Evolutionary conservation across 2,797 vertebrate species (phyloP), one percentile per base, ranked within the genome.

Genomic region (Acanthopagrus latus): DNA sequence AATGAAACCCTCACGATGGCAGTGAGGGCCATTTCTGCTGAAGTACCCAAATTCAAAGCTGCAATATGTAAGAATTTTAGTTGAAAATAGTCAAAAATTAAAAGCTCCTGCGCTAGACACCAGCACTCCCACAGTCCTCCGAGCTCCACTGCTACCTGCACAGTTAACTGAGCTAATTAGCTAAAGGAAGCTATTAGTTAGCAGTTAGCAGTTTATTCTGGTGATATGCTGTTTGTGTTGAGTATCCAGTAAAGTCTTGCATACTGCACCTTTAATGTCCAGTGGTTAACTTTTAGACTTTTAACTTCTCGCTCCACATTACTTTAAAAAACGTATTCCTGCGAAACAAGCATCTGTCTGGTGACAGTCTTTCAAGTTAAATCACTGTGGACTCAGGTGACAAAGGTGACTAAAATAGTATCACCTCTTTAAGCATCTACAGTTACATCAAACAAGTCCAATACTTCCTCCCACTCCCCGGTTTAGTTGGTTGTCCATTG

Each of bases 381-480:
- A 89, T 87, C 80, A 78, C 73, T 80, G 76, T 80, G 86, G 44
- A 82, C 90, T 91, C 88, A 29, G 82, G 88, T 88, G 90, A 93
- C 92, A 93, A 88, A 88, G 71, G 86, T 85, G 80, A 86, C 89
- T 84, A 91, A 92, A 92, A 92, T 83, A 86, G 89, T 89, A 90
- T 91, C 92, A 91, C 94, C 91, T 93, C 89, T 55, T 55, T 6
- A 52, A 86, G 86, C 87, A 78, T 88, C 87, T 94, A 93, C 88
- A 86, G 91, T 94, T 93, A 93, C 94, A 92, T 88, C 90, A 92
- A 87, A 94, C 94, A 94, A 91, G 93, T 93, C 91, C 91, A 93
- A 92, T 93, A 94, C 94, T 94, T 93, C 93, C 93, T 94, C 93
- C 90, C 93, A 92, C 92, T 93, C 92, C 93, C 92, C 91, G 90